Conservation (phyloP, 2,888 invertebrate genomes). For the Ametastegia equiseti region DNA sequence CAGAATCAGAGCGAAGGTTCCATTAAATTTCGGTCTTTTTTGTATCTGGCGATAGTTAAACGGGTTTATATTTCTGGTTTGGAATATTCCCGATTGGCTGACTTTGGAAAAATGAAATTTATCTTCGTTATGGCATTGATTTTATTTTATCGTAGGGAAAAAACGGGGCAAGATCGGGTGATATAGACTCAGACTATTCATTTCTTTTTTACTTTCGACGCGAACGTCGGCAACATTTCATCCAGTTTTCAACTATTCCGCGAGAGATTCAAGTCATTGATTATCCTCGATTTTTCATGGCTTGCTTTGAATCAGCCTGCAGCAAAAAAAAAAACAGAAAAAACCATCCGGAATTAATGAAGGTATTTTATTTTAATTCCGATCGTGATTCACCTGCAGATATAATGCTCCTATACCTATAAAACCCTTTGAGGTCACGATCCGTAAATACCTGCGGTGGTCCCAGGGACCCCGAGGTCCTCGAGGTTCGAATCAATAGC, state of each 20-base stretch:
- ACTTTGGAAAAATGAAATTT: neutral
- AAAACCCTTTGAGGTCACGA: constrained; percentile 3
- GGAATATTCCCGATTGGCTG: neutral
- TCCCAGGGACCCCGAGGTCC: neutral
- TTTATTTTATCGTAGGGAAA: no score
- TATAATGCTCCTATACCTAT: neutral
- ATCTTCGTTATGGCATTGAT: no score
- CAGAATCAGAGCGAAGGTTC: neutral
- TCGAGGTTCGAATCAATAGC: constrained; percentile 25
- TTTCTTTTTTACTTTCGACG: no score
- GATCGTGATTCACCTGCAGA: neutral
- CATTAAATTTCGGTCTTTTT: neutral
- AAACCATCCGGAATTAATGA: neutral
- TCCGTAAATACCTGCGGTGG: constrained; percentile 27
- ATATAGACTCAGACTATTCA: no score
- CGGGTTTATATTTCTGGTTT: neutral
- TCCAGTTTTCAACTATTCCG: no score
- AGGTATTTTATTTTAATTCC: neutral
- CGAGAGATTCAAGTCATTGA: no score
- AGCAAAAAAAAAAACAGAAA: no score
- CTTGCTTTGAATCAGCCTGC: no score
- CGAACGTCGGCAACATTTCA: no score
- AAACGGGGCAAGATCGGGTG: no score
- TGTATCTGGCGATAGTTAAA: neutral
- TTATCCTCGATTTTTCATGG: no score